Base-by-base conservation (phyloP, 2,113 vertebrate genomes). In the Triplophysa tibetana region DNA sequence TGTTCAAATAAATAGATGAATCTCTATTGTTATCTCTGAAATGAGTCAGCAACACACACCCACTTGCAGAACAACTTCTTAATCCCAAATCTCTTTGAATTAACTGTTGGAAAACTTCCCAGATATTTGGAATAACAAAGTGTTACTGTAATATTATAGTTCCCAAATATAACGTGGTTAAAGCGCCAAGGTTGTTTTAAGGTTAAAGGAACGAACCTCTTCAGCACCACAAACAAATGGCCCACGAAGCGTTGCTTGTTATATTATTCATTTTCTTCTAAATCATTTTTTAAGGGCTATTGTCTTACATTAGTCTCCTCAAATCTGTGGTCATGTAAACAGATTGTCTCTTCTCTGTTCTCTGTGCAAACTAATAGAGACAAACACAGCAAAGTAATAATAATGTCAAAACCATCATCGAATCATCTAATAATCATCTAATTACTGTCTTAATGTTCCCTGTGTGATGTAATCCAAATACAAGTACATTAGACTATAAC, bases 11-110 rank as follows among this genome's bases (percentile, higher is more conserved):
- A 63, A 63, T 61, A 61, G 61, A 61, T 61, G 43, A 45, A 61
- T 75, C 58, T 52, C 17, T 54, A 19, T 72, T 77, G 73, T 80
- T 80, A 67, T 70, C 17, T 80, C 38, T 62, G 45, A 33, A 74
- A 64, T 81, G 75, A 84, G 68, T 81, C 74, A 81, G n/a, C 48
- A 21, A 56, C 48, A 78, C 43, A 48, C 33, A 2, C 79, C 79
- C 54, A 54, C 75, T 65, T 11, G 16, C 56, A 0, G 24, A 63
- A 60, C 64, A 62, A 62, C 50, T 66, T 64, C 56, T 74, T 12
- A 58, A 1, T 66, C 79, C 52, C 52, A 68, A 75, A 24, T 75
- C 24, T 10, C 65, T 43, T 65, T 83, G 60, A 77, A 62, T 83
- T 56, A 77, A 54, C 56, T 58, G 29, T 61, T 23, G 23, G 9